Conservation (phyloP, 1,140 invertebrate genomes). For the Heliconius nattereri region DNA sequence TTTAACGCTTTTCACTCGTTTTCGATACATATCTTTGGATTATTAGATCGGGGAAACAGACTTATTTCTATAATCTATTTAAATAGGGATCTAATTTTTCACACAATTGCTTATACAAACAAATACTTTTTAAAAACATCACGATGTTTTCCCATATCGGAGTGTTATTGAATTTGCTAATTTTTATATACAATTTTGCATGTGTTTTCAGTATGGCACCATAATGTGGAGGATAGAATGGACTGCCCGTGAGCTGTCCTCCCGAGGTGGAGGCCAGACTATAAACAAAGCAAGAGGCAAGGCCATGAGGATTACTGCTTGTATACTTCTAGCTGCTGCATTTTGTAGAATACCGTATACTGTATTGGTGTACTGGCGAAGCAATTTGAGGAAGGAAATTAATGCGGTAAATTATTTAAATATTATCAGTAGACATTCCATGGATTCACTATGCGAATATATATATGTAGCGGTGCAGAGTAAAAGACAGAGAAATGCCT, state of each 20-base stretch:
- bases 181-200: constrained; percentile 16
- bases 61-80: no score
- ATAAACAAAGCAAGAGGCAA: constrained; percentile 84
- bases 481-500: no score
- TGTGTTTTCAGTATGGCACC: constrained; percentile 55
- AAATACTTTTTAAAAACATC: no score
- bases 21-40: no score
- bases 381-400: constrained; percentile 77
- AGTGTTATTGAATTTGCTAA: constrained; percentile 26
- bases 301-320: constrained; percentile 86
- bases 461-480: no score
- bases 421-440: no score
- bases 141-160: no score
- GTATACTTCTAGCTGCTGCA: constrained; percentile 85
- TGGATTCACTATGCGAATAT: no score
- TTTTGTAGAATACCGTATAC: constrained; percentile 87
- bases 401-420: constrained; percentile 59
- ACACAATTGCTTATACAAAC: no score
- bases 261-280: constrained; percentile 55
- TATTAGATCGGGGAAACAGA: no score
- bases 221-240: constrained; percentile 72
- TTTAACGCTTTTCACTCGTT: no score
- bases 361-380: constrained; percentile 83
- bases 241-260: constrained; percentile 55
- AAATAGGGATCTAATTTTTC: no score